A percentile compares a stretch with the other conserved stretches of the same genome.
phyloP scores from a whole-genome alignment of 2,113 vertebrate species.

The Morone saxatilis region DNA sequence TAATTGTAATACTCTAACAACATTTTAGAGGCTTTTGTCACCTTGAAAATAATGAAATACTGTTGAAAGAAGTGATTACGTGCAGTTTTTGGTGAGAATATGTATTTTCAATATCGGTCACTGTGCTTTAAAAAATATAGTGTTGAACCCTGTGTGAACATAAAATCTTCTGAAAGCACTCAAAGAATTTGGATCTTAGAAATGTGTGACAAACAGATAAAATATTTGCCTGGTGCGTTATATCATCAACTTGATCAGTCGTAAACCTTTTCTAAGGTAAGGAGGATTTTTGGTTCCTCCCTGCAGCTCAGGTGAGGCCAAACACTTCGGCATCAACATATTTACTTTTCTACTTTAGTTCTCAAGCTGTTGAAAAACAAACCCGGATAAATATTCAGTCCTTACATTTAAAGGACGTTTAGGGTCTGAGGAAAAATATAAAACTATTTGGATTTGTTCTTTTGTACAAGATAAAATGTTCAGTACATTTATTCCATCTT shows the following conservation, averaged over 20 bases:
- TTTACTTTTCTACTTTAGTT: constrained; percentile 5
- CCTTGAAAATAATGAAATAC: not conserved
- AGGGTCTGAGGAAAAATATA: not conserved
- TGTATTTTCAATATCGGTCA: not conserved
- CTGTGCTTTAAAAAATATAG: not conserved
- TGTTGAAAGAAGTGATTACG: not conserved
- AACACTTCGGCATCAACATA: not conserved
- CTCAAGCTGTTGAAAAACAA: not conserved
- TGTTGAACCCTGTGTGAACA: not conserved
- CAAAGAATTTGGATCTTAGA: not conserved
- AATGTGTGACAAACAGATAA: constrained; percentile 17
- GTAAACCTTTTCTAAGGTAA: not conserved
- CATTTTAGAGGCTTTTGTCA: not conserved
- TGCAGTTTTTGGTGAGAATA: not conserved
- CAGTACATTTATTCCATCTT: not conserved
- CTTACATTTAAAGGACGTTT: not conserved
- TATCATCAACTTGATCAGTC: not conserved
- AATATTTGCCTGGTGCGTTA: constrained; percentile 7
- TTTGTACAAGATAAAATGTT: not conserved
- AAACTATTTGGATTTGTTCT: not conserved
- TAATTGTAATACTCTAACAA: not conserved
- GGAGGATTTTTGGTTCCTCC: not conserved
- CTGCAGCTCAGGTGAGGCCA: constrained; percentile 8
- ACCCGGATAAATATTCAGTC: not conserved
- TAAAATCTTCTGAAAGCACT: not conserved